Conservation (phyloP, 2,888 invertebrate species). For the Marronus borbonicus region DNA sequence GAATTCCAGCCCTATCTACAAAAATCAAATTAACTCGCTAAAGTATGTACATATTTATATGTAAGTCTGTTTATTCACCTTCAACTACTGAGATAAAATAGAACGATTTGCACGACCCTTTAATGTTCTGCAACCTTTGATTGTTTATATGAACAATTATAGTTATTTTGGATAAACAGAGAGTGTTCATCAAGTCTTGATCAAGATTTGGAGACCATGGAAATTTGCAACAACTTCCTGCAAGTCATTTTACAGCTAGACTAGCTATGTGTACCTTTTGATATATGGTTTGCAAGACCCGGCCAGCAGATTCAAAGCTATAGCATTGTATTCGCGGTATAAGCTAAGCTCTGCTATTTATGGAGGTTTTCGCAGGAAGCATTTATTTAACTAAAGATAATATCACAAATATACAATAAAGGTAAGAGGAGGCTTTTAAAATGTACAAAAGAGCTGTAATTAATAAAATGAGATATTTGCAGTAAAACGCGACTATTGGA, state of each 20-base stretch:
- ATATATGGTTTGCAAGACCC: too few relatives aligned
- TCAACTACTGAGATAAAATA: conserved; percentile 2
- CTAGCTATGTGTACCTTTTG: too few relatives aligned
- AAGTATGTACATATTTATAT: neutral
- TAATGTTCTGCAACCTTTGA: conserved; percentile 9
- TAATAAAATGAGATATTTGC: too few relatives aligned
- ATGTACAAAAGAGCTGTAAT: too few relatives aligned
- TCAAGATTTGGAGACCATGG: neutral
- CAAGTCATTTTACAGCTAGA: neutral
- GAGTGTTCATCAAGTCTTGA: neutral
- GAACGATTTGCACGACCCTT: conserved; percentile 29
- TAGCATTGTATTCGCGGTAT: too few relatives aligned
- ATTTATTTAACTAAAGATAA: too few relatives aligned
- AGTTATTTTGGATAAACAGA: conserved; percentile 16
- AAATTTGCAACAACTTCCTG: conserved; percentile 28
- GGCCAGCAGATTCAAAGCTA: too few relatives aligned
- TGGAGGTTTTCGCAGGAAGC: too few relatives aligned
- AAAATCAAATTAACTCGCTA: neutral
- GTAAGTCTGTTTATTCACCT: conserved; percentile 14
- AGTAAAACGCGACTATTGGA: too few relatives aligned
- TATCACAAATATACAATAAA: too few relatives aligned
- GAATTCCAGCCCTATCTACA: conserved; percentile 77
- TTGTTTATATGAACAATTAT: conserved; percentile 19
- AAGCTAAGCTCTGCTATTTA: too few relatives aligned
- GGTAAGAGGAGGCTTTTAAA: too few relatives aligned